Conservation (phyloP, 2,113 vertebrate genomes). For the Tympanuchus pallidicinctus region DNA sequence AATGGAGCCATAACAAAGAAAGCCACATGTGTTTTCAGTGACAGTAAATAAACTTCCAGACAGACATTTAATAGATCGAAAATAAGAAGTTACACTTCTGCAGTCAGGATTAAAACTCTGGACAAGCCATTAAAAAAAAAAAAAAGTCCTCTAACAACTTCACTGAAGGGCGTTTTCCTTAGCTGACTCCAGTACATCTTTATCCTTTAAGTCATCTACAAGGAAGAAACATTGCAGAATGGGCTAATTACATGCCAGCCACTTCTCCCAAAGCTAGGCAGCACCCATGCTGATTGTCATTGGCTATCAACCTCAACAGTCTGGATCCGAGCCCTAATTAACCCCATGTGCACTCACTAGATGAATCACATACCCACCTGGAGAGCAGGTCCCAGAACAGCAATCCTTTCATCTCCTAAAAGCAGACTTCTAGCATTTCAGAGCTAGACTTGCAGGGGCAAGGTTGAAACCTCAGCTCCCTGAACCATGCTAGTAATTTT, state of each 20-base stretch:
- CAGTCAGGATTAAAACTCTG: constrained; percentile 7
- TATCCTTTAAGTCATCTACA: background rate
- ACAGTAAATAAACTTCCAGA: background rate
- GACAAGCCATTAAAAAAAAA: background rate
- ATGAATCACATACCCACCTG: constrained; percentile 52
- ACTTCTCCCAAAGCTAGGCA: background rate
- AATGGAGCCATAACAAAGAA: background rate
- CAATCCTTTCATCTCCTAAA: constrained; percentile 42
- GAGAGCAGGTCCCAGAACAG: constrained; percentile 12
- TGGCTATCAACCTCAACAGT: background rate
- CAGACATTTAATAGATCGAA: background rate
- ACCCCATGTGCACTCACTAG: background rate
- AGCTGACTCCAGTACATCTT: background rate
- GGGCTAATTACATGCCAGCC: background rate
- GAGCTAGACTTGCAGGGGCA: background rate
- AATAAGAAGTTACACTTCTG: background rate
- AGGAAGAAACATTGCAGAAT: background rate
- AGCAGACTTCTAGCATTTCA: constrained; percentile 3
- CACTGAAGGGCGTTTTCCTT: background rate
- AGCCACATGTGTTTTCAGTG: background rate
- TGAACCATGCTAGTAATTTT: background rate
- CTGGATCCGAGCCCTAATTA: background rate
- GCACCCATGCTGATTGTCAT: background rate
- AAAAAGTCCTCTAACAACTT: background rate
- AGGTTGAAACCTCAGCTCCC: constrained; percentile 28